A percentile compares a stretch with the other conserved stretches of the same genome.
These are phyloP conservation scores for Pseudopleuronectes americanus DNA, from an alignment of 2,797 vertebrate species.

Conservation along the genomic window DNA sequence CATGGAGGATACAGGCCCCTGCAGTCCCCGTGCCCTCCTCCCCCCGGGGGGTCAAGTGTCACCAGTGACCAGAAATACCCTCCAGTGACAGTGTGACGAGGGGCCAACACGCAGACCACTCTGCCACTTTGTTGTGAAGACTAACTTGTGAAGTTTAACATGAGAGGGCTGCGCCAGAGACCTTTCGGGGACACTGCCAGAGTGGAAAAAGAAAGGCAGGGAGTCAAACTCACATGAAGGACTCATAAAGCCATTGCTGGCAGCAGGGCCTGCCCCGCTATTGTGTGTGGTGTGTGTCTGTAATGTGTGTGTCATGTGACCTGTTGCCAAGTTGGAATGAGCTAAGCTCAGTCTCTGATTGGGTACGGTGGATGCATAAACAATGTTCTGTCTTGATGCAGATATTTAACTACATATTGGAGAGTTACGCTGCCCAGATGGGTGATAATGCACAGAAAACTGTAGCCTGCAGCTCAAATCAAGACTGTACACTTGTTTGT, in stretches of 20 bases:
- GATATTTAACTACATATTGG: slow-evolving; percentile 42
- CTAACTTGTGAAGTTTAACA: slow-evolving; percentile 57
- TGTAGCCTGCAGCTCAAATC: slow-evolving; percentile 44
- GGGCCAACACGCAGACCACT: slow-evolving; percentile 45
- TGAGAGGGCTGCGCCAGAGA: slow-evolving; percentile 54
- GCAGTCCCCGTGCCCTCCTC: slow-evolving; percentile 92
- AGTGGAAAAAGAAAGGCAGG: slow-evolving; percentile 36
- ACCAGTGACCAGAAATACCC: slow-evolving; percentile 93
- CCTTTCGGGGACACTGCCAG: slow-evolving; percentile 40
- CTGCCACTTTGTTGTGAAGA: slow-evolving; percentile 42
- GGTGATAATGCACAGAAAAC: slow-evolving; percentile 41
- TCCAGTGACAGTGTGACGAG: slow-evolving; percentile 93
- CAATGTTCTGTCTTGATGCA: slow-evolving; percentile 49
- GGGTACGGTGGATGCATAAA: slow-evolving; percentile 45
- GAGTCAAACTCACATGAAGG: slow-evolving; percentile 72
- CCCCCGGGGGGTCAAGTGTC: slow-evolving; percentile 77
- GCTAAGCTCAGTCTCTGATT: slow-evolving; percentile 52
- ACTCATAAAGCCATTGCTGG: slow-evolving; percentile 64
- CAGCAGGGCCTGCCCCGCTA: slow-evolving; percentile 54
- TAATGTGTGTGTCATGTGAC: slow-evolving; percentile 55
- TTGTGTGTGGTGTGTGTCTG: slow-evolving; percentile 69
- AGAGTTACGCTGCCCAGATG: slow-evolving; percentile 49
- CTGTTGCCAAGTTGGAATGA: slow-evolving; percentile 49
- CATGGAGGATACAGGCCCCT: slow-evolving; percentile 91
- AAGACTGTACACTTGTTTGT: slow-evolving; percentile 43